phyloP scores from a whole-genome alignment of 2,888 invertebrate genomes.

The Hemistola chrysoprasaria region DNA sequence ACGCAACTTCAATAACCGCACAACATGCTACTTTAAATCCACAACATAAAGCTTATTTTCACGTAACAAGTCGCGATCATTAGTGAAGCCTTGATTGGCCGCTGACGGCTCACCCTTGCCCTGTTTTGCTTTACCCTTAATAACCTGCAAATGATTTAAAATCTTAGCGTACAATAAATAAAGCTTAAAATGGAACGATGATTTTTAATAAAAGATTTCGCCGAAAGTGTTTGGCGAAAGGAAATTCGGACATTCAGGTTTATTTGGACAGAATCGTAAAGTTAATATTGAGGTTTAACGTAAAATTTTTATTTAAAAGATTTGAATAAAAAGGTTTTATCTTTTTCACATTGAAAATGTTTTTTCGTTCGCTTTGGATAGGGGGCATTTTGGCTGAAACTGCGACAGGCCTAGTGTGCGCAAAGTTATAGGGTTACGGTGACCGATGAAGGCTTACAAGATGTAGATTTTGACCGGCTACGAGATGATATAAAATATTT shows the following conservation, averaged over 20 bases:
- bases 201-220: slow-evolving; percentile 14
- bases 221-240: background rate
- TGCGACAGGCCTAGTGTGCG: too few species aligned
- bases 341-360: too few species aligned
- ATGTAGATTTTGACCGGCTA: too few species aligned
- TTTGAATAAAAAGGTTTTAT: too few species aligned
- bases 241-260: background rate
- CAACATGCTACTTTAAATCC: slow-evolving; percentile 12
- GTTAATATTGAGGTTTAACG: background rate
- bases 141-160: slow-evolving; percentile 25
- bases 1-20: slow-evolving; percentile 15
- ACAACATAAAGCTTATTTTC: slow-evolving; percentile 18
- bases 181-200: slow-evolving; percentile 20
- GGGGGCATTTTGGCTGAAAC: too few species aligned
- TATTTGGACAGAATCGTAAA: background rate
- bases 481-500: too few species aligned
- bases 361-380: too few species aligned
- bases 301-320: background rate
- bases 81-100: slow-evolving; percentile 51
- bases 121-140: slow-evolving; percentile 47
- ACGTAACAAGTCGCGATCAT: slow-evolving; percentile 29
- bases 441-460: too few species aligned
- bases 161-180: slow-evolving; percentile 26
- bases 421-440: too few species aligned
- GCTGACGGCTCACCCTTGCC: slow-evolving; percentile 45